Base-by-base conservation (phyloP, 2,888 invertebrate species). In the Blera fallax region DNA sequence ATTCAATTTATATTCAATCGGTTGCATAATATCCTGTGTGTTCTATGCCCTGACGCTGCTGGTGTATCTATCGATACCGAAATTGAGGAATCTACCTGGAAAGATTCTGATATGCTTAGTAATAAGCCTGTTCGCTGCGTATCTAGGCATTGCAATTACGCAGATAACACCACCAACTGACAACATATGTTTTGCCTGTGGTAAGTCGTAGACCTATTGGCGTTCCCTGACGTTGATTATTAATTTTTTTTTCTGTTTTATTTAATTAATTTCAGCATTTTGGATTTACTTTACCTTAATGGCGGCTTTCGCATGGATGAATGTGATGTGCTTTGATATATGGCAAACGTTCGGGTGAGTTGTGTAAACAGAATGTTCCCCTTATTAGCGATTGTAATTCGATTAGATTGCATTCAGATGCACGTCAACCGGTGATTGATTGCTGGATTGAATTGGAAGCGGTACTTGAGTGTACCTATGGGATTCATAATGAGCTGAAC, bases 261-360 rank as follows among this genome's bases (percentile, higher is more conserved):
- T n/a, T 78, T 87, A 78, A 64, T 84, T 69, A 69, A 70, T 88
- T 93, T 32, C 93, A 96, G 96, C 94, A 82, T 95, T 94, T 90
- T 92, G 93, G 62, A 93, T 95, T 89, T 94, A 95, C 90, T 95
- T 95, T 90, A 94, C 94, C 77, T 94, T 95, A 90, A 93, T 95
- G 89, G 94, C 95, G 8, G 94, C 95, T 62, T 96, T 96, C 90
- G 94, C 94, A 67, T 96, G 96, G 96, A 94, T 96, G 89, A 96
- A 95, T 92, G 94, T 96, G 90, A 96, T 96, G 94, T 96, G 96
- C 91, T 95, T 95, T 93, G 96, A 96, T 93, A 96, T 96, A 91
- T 96, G 95, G 95, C 95, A 95, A 94, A 96, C 95, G 89, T 95
- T 96, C 91, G 95, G 95, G 96, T 96, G 92, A 94, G 94, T 32